These are phyloP conservation scores for Thera britannica DNA, from an alignment of 2,888 invertebrate genomes.

Conservation along the genomic window DNA sequence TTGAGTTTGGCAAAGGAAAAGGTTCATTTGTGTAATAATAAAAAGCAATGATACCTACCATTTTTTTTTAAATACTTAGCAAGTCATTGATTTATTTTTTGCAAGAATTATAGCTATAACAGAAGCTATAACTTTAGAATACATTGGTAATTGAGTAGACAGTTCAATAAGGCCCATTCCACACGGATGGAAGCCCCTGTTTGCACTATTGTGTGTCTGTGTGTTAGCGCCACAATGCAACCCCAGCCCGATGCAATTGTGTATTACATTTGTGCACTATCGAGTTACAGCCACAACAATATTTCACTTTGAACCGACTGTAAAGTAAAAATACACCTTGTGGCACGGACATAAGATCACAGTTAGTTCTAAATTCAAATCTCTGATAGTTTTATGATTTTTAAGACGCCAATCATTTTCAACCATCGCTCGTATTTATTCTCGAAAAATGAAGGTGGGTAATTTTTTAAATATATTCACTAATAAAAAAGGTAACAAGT, in stretches of 20 bases:
- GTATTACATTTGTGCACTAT: slow-evolving; percentile 81
- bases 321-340: slow-evolving; percentile 5
- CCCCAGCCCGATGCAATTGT: slow-evolving; percentile 79
- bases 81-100: neutral
- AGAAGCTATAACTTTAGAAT: neutral
- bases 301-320: neutral
- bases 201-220: slow-evolving; percentile 71
- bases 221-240: slow-evolving; percentile 68
- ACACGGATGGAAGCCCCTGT: slow-evolving; percentile 68
- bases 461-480: too few relatives aligned
- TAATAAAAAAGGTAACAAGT: too few relatives aligned
- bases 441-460: too few relatives aligned
- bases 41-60: too few relatives aligned
- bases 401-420: too few relatives aligned
- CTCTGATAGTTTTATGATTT: neutral
- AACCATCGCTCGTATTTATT: too few relatives aligned
- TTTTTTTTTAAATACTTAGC: too few relatives aligned
- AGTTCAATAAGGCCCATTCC: slow-evolving; percentile 59
- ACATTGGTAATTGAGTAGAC: slow-evolving; percentile 42
- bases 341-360: neutral
- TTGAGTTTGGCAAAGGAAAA: too few relatives aligned
- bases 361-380: neutral
- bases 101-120: neutral
- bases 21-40: too few relatives aligned
- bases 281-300: slow-evolving; percentile 64